Percentiles rank a stretch among this genome's conserved stretches.
Conservation (phyloP, 1,140 invertebrate species). For the Rhyacophila brunnea region DNA sequence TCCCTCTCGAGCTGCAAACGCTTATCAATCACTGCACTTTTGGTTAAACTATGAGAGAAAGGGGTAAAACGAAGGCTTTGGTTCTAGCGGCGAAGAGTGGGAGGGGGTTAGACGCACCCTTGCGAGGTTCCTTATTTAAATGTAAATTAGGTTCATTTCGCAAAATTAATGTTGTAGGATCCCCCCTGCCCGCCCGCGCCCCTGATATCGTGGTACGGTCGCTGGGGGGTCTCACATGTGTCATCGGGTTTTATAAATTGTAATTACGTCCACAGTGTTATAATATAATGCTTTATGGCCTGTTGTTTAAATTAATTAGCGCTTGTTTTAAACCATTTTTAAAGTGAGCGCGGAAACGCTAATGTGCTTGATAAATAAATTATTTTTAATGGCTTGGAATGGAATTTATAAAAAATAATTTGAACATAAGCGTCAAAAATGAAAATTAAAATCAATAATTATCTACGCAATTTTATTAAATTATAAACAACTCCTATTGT, state of each 20-base stretch:
- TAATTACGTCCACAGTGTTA: neutral
- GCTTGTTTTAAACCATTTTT: slow-evolving; percentile 4
- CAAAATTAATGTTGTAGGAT: slow-evolving; percentile 75
- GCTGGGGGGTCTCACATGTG: slow-evolving; percentile 15
- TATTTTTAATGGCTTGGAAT: neutral
- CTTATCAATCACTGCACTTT: too few relatives aligned
- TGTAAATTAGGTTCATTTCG: slow-evolving; percentile 85
- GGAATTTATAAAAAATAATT: too few relatives aligned
- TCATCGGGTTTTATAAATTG: slow-evolving; percentile 4
- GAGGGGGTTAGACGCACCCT: slow-evolving; percentile 43
- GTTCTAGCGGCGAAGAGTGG: slow-evolving; percentile 12
- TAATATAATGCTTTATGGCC: neutral
- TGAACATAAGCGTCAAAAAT: too few relatives aligned
- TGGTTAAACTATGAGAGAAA: too few relatives aligned
- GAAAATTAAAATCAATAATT: too few relatives aligned
- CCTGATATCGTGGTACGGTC: slow-evolving; percentile 16
- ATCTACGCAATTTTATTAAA: too few relatives aligned
- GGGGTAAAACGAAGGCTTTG: too few relatives aligned
- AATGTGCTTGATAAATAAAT: too few relatives aligned
- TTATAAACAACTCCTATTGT: too few relatives aligned
- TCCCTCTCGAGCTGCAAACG: too few relatives aligned
- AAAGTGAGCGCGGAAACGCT: neutral
- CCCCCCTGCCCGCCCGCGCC: slow-evolving; percentile 39
- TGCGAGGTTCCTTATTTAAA: slow-evolving; percentile 75
- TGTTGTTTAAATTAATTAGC: slow-evolving; percentile 4